Evolutionary conservation across 2,797 vertebrate genomes (phyloP).

Genomic region (Smutsia gigantea): DNA sequence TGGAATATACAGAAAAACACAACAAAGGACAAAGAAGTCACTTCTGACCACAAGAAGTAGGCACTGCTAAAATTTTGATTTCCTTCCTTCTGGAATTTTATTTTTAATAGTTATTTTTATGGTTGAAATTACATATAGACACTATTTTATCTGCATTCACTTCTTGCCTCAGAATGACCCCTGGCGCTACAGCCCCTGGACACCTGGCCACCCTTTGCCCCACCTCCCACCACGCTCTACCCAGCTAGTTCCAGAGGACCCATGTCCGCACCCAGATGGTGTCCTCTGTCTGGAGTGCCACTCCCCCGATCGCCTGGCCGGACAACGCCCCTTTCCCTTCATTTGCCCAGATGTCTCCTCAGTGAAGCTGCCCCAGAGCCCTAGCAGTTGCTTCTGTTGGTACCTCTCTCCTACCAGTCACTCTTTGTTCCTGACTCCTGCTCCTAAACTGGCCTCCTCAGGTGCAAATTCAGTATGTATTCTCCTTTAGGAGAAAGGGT

Average conservation of each 20-base stretch:
- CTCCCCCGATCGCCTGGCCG: background rate
- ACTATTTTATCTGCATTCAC: background rate
- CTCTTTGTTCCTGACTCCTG: background rate
- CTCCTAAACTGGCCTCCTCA: background rate
- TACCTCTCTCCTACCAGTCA: background rate
- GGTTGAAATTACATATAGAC: background rate
- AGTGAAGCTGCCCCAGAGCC: no score
- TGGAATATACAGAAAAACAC: background rate
- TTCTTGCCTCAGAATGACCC: background rate
- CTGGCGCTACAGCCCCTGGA: background rate
- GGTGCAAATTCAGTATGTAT: background rate
- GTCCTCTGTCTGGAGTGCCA: background rate
- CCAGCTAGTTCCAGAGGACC: background rate
- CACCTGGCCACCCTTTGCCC: background rate
- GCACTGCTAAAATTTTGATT: background rate
- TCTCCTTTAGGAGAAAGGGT: background rate
- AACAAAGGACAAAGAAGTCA: background rate
- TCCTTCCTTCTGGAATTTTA: background rate
- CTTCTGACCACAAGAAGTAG: background rate
- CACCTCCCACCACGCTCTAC: no score
- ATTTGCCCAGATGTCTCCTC: background rate
- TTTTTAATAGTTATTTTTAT: background rate
- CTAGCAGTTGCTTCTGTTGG: background rate
- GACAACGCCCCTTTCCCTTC: background rate
- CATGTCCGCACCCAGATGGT: rapidly evolving